Base-by-base conservation (phyloP, 1,140 invertebrate species). In the Drosophila equinoxialis region DNA sequence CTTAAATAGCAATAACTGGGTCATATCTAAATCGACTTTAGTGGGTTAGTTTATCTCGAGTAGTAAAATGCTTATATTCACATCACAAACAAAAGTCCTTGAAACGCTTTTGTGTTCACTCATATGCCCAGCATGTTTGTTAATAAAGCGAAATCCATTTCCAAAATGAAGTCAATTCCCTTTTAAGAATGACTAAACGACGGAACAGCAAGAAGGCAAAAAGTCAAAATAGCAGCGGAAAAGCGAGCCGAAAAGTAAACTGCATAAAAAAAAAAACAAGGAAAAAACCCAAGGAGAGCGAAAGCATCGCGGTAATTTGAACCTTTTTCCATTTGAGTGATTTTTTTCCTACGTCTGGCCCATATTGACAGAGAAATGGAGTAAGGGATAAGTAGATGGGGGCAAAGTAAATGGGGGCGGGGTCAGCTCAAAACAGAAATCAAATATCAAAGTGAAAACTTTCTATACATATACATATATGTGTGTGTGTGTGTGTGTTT, bases 281-380 rank as follows among this genome's bases (percentile, higher is more conserved):
- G 33, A 58, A 48, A 68, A 68, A 60, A 69, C 59, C 51, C 42
- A 80, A 64, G 51, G 14, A 58, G 63, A 37, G 41, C 33, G 77
- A 80, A 81, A 89, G 71, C 54, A 51, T 77, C 77, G 81, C 84
- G 85, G 80, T 89, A 89, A 89, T 89, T 89, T 81, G 81, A 89
- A 84, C 84, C 84, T 89, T 89, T 89, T 89, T 89, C 84, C 84
- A 74, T 89, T 89, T 70, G 77, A 77, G 37, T 89, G 85, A 77
- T 41, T 84, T 71, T 70, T 70, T 61, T 14, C 57, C 37, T 57
- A 37, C 57, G 57, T 39, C 35, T 59, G 8, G 7, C 8, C 17
- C 17, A 37, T 39, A 51, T 51, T 51, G 45, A 8, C 17, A 23
- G 45, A 23, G 17, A 51, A 51, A 51, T 39, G 65, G 61, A 39